These are phyloP conservation scores for Liparis tanakae DNA, from an alignment of 2,797 vertebrate species.

Conservation along the genomic window DNA sequence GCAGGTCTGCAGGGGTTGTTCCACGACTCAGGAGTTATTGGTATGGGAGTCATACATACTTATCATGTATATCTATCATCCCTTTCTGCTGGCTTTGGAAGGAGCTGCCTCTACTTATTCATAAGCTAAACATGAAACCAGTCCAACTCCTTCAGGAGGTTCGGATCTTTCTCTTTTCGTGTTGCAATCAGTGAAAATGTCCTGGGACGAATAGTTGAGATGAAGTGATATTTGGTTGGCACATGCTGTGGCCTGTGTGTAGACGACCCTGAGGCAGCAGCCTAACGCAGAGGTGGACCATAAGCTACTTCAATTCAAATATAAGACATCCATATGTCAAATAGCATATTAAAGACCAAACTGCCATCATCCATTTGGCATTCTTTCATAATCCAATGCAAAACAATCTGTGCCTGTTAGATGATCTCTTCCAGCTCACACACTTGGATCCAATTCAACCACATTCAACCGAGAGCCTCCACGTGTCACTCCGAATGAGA, in stretches of 20 bases:
- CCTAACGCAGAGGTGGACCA: conserved; percentile 35
- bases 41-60: conserved; percentile 53
- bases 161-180: conserved; percentile 21
- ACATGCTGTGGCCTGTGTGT: conserved; percentile 23
- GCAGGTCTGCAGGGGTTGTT: conserved; percentile 63
- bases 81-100: conserved; percentile 50
- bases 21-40: conserved; percentile 55
- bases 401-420: background rate
- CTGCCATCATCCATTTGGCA: conserved; percentile 26
- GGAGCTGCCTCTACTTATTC: conserved; percentile 52
- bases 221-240: conserved; percentile 27
- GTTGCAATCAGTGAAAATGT: conserved; percentile 63
- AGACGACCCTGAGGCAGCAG: conserved; percentile 30
- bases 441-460: conserved; percentile 39
- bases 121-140: conserved; percentile 55
- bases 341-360: conserved; percentile 28
- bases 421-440: conserved; percentile 16
- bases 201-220: conserved; percentile 43
- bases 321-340: conserved; percentile 45
- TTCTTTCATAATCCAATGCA: conserved; percentile 15
- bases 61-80: conserved; percentile 56
- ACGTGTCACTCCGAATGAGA: conserved; percentile 58
- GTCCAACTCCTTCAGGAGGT: conserved; percentile 53
- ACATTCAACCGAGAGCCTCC: conserved; percentile 42
- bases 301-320: conserved; percentile 40